These are phyloP conservation scores for Syndactyla subalaris DNA, from an alignment of 2,797 vertebrate genomes.

Conservation along the genomic window DNA sequence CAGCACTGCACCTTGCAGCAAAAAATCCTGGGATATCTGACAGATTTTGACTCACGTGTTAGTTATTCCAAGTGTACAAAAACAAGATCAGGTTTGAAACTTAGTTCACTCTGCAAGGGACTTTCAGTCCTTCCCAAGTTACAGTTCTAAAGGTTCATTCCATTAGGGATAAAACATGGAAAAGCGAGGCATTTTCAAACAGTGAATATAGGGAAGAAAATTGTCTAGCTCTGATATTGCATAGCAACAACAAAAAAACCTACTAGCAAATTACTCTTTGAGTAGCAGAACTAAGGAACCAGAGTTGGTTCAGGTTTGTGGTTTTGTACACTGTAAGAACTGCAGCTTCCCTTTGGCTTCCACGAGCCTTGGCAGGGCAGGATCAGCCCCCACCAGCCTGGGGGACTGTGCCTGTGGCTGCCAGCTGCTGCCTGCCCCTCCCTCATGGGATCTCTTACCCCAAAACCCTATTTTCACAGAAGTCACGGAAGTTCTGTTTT, in stretches of 20 bases:
- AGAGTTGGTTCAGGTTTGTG: not conserved
- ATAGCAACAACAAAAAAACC: not conserved
- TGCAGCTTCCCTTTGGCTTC: not conserved
- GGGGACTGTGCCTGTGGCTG: not conserved
- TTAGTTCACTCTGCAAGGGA: not conserved
- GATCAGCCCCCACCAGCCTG: not conserved
- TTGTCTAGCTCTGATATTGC: not conserved
- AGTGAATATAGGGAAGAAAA: not conserved
- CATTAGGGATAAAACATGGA: not conserved
- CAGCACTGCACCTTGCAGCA: not conserved
- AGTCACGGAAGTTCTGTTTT: not conserved
- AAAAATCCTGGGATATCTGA: not conserved
- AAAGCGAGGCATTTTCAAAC: not conserved
- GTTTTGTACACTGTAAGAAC: not conserved
- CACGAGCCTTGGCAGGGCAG: not conserved
- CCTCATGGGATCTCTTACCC: rapidly evolving
- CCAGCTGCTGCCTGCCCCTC: not conserved
- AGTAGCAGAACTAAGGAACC: not conserved
- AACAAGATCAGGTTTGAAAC: not conserved
- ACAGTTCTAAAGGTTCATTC: not conserved
- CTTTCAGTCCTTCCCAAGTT: not conserved
- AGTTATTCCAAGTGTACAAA: not conserved
- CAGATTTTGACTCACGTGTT: not conserved
- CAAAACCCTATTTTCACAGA: not conserved
- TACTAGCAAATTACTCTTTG: not conserved